These are phyloP conservation scores for Coregonus sp. DNA, from an alignment of 2,797 vertebrate genomes.

Conservation along the genomic window DNA sequence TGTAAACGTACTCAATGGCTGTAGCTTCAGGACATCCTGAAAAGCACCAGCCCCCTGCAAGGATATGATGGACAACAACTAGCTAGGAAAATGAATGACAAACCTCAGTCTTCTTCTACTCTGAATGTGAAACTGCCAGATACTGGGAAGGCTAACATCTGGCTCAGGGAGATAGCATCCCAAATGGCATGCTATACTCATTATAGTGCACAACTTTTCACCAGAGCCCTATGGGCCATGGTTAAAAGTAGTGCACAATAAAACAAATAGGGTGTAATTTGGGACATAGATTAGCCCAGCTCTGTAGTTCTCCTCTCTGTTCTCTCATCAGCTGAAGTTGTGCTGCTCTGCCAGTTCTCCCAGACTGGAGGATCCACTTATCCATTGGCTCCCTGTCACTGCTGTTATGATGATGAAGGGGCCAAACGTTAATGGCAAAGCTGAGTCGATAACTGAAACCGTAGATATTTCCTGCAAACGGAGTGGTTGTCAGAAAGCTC, in stretches of 20 bases:
- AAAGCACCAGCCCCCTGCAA: background rate
- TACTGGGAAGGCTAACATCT: slow-evolving; percentile 1
- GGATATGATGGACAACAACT: background rate
- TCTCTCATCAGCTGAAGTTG: background rate
- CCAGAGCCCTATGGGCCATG: background rate
- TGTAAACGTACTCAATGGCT: background rate
- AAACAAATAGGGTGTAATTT: background rate
- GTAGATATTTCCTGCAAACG: background rate
- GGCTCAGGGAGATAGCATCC: background rate
- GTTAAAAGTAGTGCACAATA: background rate
- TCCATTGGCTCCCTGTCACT: slow-evolving; percentile 2
- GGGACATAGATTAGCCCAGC: background rate
- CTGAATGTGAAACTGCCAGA: background rate
- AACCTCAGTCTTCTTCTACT: background rate
- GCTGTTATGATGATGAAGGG: background rate
- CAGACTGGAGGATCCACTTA: slow-evolving; percentile 3
- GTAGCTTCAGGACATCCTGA: background rate
- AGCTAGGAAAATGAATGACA: slow-evolving; percentile 1
- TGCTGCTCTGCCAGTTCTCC: slow-evolving; percentile 7
- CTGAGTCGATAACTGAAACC: background rate
- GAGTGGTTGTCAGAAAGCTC: background rate
- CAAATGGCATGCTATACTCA: background rate
- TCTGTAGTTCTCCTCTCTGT: background rate
- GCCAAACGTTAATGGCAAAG: background rate
- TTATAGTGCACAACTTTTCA: background rate